A percentile compares a stretch with the other conserved stretches of the same genome.
Conservation (phyloP, 2,113 vertebrate species). For the Raphicerus campestris region DNA sequence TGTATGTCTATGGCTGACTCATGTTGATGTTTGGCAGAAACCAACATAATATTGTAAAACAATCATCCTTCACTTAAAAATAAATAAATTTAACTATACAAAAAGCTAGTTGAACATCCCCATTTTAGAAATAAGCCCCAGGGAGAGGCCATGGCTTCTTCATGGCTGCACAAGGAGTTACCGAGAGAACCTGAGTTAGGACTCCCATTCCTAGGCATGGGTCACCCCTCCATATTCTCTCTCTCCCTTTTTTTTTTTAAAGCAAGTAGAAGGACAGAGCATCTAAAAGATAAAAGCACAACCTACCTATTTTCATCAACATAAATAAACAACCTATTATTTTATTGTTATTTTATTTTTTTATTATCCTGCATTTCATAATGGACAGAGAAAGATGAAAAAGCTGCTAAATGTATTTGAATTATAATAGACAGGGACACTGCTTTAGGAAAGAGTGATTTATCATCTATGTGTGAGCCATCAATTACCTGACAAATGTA, state of each 20-base stretch:
- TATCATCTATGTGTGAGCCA: not conserved
- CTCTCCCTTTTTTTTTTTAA: not conserved
- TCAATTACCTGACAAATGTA: not conserved
- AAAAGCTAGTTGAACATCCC: not conserved
- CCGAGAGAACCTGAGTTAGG: not conserved
- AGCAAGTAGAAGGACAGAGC: not conserved
- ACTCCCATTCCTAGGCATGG: fast-evolving
- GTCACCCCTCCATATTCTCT: not conserved
- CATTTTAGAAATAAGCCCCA: not conserved
- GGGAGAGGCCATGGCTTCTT: not conserved
- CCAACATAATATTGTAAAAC: not conserved
- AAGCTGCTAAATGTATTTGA: not conserved
- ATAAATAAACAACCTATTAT: not conserved
- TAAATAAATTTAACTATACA: not conserved
- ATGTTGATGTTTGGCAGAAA: not conserved
- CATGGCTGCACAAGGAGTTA: not conserved
- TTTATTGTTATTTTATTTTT: not conserved
- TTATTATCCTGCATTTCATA: not conserved
- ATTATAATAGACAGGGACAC: not conserved
- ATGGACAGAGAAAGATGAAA: not conserved
- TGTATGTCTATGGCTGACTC: not conserved
- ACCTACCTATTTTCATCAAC: not conserved
- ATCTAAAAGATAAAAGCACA: not conserved
- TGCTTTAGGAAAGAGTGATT: not conserved
- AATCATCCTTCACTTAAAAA: not conserved